These are phyloP conservation scores for Parazoanthus atlanticus DNA, from an alignment of 92 coral and sea anemone genomes.

Conservation along the genomic window DNA sequence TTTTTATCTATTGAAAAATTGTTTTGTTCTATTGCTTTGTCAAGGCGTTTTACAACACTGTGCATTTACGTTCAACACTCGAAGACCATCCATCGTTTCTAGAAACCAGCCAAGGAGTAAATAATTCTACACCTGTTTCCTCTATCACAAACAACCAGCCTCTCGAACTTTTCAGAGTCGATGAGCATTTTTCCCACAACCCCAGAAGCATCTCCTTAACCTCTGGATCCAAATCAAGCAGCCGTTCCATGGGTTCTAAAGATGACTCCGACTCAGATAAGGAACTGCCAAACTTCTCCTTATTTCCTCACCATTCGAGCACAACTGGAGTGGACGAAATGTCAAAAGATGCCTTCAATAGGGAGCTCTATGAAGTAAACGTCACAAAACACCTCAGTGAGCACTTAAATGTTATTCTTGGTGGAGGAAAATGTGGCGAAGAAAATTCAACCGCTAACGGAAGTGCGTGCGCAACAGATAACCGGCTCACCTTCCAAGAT, in stretches of 20 bases:
- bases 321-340: neutral
- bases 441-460: neutral
- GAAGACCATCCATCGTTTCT: neutral
- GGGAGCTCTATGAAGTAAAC: constrained; percentile 32
- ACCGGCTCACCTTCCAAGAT: constrained; percentile 1
- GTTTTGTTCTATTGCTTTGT: too few species aligned
- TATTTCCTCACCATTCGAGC: constrained; percentile 15
- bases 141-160: neutral
- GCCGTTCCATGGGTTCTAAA: neutral
- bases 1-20: too few species aligned
- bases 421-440: constrained; percentile 1
- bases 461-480: neutral
- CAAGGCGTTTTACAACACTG: constrained; percentile 50
- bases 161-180: neutral
- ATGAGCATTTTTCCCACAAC: neutral
- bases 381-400: constrained; percentile 25
- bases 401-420: constrained; percentile 22
- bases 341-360: constrained; percentile 2
- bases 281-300: constrained; percentile 33
- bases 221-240: neutral
- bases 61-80: constrained; percentile 42
- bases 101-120: neutral
- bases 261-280: constrained; percentile 14
- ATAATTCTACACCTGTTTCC: neutral
- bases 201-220: neutral